A percentile compares a stretch with the other conserved stretches of the same genome.
phyloP scores from a whole-genome alignment of 2,888 invertebrate genomes.

The Drosophila robusta region DNA sequence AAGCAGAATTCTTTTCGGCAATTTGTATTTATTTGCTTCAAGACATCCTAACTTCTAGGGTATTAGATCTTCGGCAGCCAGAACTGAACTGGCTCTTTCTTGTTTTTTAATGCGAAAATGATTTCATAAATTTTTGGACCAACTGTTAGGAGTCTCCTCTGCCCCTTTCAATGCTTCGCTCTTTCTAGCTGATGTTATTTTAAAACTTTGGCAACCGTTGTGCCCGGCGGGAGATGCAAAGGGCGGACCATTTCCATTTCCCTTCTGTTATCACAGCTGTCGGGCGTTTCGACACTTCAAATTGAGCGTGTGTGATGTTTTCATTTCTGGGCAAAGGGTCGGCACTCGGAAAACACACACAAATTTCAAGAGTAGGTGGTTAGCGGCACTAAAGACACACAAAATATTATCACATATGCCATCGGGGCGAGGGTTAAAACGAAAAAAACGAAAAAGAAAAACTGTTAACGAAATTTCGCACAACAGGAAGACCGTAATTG shows the following conservation, averaged over 20 bases:
- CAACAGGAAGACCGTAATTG: slow-evolving; percentile 75
- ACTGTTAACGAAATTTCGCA: slow-evolving; percentile 49
- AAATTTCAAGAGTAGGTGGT: slow-evolving; percentile 48
- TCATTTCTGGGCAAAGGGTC: slow-evolving; percentile 51
- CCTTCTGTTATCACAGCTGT: slow-evolving; percentile 76
- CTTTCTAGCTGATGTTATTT: slow-evolving; percentile 48
- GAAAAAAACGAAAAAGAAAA: slow-evolving; percentile 7
- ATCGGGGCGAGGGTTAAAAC: slow-evolving; percentile 35
- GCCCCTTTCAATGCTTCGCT: not conserved
- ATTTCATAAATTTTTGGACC: slow-evolving; percentile 55
- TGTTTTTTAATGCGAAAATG: slow-evolving; percentile 67
- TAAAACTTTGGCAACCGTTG: slow-evolving; percentile 54
- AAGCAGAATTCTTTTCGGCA: too few species aligned
- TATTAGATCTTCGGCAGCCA: too few species aligned
- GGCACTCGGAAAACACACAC: slow-evolving; percentile 10
- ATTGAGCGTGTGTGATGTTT: slow-evolving; percentile 72
- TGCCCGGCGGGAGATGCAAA: slow-evolving; percentile 34
- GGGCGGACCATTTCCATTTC: slow-evolving; percentile 36
- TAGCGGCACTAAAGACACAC: slow-evolving; percentile 24
- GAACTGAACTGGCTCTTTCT: not conserved
- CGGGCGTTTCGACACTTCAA: slow-evolving; percentile 75
- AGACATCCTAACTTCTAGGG: too few species aligned
- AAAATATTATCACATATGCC: slow-evolving; percentile 45
- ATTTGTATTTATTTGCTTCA: slow-evolving; percentile 12
- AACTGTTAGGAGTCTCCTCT: not conserved